phyloP scores from a whole-genome alignment of 2,797 vertebrate species.

The Cossypha heuglini region DNA sequence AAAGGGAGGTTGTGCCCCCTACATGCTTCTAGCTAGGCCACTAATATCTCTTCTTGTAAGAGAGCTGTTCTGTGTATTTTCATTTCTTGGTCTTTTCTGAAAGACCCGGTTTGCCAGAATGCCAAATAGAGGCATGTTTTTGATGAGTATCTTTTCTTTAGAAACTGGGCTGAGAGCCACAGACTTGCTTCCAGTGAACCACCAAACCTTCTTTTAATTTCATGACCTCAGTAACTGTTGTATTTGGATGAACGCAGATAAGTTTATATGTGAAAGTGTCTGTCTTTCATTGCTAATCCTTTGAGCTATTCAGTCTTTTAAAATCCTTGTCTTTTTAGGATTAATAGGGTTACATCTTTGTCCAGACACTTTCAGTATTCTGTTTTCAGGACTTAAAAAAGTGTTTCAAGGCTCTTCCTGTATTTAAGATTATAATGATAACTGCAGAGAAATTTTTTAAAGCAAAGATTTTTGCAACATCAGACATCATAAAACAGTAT shows the following conservation, averaged over 20 bases:
- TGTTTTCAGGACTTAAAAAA: not conserved
- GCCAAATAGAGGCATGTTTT: conserved; percentile 55
- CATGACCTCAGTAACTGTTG: conserved; percentile 37
- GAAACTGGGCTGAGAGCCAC: conserved; percentile 44
- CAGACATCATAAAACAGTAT: not conserved
- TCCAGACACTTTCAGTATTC: not conserved
- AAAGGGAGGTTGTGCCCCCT: not conserved
- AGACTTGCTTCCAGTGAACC: conserved; percentile 26
- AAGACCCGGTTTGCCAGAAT: not conserved
- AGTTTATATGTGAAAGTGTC: conserved; percentile 24
- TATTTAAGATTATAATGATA: not conserved
- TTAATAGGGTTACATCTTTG: not conserved
- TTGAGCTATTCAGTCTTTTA: conserved; percentile 14
- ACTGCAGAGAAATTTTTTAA: not conserved
- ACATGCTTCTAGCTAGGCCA: not conserved
- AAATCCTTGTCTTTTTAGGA: not conserved
- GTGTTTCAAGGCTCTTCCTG: not conserved
- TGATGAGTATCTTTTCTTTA: conserved; percentile 29
- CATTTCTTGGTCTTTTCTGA: not conserved
- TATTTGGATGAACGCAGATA: conserved; percentile 35
- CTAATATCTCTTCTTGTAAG: not conserved
- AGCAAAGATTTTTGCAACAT: not conserved
- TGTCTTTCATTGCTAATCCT: conserved; percentile 32
- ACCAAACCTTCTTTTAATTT: conserved; percentile 34
- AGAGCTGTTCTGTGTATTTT: not conserved